Evolutionary conservation across 2,113 vertebrate genomes (phyloP).

Genomic region (Hiodon alosoides): DNA sequence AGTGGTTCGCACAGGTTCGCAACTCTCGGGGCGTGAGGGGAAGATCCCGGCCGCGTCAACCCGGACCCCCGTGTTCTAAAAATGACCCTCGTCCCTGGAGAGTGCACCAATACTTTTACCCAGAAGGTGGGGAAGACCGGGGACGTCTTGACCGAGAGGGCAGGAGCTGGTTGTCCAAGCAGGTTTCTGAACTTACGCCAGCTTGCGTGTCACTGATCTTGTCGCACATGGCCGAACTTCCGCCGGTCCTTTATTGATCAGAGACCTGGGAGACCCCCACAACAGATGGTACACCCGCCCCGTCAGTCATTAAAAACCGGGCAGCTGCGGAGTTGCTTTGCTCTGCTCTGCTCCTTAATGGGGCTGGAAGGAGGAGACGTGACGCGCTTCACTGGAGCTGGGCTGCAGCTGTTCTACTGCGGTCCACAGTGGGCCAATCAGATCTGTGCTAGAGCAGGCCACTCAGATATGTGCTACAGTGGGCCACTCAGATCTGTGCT

Average conservation of each 20-base stretch:
- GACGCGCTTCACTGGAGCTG: too few species aligned
- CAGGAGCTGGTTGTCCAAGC: slow-evolving; percentile 11
- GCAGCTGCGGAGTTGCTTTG: neutral
- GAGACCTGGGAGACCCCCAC: neutral
- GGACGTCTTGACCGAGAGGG: neutral
- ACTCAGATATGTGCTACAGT: too few species aligned
- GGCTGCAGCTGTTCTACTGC: too few species aligned
- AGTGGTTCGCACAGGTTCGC: too few species aligned
- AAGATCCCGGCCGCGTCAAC: too few species aligned
- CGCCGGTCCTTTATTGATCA: neutral
- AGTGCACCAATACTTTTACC: neutral
- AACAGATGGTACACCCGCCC: neutral
- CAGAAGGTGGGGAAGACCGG: neutral
- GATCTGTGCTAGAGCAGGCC: too few species aligned
- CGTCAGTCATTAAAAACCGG: neutral
- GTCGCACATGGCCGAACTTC: neutral
- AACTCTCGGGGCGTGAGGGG: too few species aligned
- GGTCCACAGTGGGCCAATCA: too few species aligned
- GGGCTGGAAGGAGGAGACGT: neutral
- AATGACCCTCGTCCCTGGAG: neutral
- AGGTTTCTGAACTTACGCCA: neutral
- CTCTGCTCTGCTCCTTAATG: neutral
- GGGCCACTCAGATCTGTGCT: too few species aligned
- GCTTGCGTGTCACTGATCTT: neutral
- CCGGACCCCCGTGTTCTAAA: neutral